Evolutionary conservation across 1,140 invertebrate species (phyloP), one percentile per base, ranked within the genome.

Genomic region (Caenorhabditis briggsae): DNA sequence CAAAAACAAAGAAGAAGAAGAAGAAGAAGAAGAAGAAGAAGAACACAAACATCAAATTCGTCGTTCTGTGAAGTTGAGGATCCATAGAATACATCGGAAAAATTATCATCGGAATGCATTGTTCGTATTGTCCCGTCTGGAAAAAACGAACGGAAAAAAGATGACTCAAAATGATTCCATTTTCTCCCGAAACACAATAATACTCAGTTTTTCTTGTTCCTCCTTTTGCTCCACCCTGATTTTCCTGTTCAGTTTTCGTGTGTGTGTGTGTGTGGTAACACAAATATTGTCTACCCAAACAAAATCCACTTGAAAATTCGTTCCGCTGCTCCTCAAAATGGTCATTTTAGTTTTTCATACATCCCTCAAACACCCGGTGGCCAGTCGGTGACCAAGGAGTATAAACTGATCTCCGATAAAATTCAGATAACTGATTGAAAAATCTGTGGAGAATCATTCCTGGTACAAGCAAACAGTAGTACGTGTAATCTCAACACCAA

Each of bases 181-280:
- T 3, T 33, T 33, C 33, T 33, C 33, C 33, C 33, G 33, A 33
- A 33, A 33, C 33, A 33, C 33, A 33, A 33, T 33, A 33, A 33
- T 33, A 33, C 33, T 33, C 33, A 33, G 25, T 11, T 7, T 25
- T 1, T 61, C 5, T 7, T 61, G 20, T 20, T 25, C 59, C 59
- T 20, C 9, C 33, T 46, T 23, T 6, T 14, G 25, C 20, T 70
- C 65, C 43, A 43, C 41, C 43, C 18, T 14, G 18, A 12, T 64
- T 70, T 43, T 53, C 70, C n/a, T 78, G 46, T 78, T 78, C 70
- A 12, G n/a, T 70, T 70, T 70, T 46, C 23, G 64, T 70, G 64
- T 25, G 8, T 18, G 64, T 33, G 64, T 70, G 64, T 25, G 8
- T 18, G 64, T 33, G 33, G 64, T 70, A 43, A 46, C 33, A 46